Evolutionary conservation across 2,113 vertebrate genomes (phyloP).

Genomic region (Epinephelus fuscoguttatus): DNA sequence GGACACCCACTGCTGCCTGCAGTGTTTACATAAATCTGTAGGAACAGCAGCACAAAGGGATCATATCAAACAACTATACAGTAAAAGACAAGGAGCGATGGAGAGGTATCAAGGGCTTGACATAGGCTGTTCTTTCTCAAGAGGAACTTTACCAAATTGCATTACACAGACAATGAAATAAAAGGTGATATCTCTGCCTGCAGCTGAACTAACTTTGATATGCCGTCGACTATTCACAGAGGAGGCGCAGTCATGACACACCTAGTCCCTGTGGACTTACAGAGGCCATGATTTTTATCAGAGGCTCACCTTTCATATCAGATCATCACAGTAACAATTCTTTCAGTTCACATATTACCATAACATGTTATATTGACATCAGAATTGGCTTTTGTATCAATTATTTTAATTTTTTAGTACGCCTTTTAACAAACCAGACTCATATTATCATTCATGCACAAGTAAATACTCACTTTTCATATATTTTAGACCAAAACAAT

Average conservation of each 20-base stretch:
- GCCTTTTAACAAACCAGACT: not conserved
- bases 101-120: constrained; percentile 3
- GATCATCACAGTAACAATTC: not conserved
- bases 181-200: constrained; percentile 53
- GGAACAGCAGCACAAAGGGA: constrained; percentile 33
- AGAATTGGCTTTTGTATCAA: not conserved
- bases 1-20: constrained; percentile 1
- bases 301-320: constrained; percentile 46
- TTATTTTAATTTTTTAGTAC: not conserved
- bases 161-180: constrained; percentile 48
- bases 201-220: constrained; percentile 39
- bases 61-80: constrained; percentile 14
- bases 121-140: constrained; percentile 28
- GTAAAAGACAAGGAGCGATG: not conserved
- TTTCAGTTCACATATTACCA: not conserved
- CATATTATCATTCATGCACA: not conserved
- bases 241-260: constrained; percentile 64
- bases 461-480: not conserved
- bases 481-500: not conserved
- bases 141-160: constrained; percentile 38
- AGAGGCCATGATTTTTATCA: constrained; percentile 20
- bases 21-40: constrained; percentile 29
- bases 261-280: constrained; percentile 62
- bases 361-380: not conserved
- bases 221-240: constrained; percentile 66